Conservation (phyloP, 2,113 vertebrate genomes). For the Mesitornis unicolor region DNA sequence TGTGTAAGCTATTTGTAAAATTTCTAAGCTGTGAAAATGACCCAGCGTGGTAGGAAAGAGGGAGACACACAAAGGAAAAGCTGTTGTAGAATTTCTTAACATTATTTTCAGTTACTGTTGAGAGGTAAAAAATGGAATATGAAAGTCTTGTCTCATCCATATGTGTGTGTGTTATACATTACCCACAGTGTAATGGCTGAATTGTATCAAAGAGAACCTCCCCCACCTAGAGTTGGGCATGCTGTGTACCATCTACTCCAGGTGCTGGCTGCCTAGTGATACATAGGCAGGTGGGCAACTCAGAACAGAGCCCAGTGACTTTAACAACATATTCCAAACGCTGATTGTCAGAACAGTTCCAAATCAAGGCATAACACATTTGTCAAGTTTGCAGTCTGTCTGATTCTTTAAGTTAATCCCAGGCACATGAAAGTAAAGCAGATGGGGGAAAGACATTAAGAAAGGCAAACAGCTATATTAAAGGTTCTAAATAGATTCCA, state of each 20-base stretch:
- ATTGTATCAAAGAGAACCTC: conserved; percentile 1
- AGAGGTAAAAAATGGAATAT: neutral
- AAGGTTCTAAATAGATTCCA: conserved; percentile 54
- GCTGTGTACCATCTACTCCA: neutral
- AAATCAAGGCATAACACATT: conserved; percentile 62
- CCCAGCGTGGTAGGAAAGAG: conserved; percentile 18
- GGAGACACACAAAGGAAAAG: neutral
- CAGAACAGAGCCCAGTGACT: conserved; percentile 1
- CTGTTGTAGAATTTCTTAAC: neutral
- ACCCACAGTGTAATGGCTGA: neutral
- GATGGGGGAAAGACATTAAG: conserved; percentile 69
- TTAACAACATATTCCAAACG: neutral
- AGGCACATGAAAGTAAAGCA: conserved; percentile 71
- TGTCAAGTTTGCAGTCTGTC: conserved; percentile 71
- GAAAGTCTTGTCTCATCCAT: neutral
- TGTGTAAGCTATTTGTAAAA: conserved; percentile 56
- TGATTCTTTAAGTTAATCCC: conserved; percentile 76
- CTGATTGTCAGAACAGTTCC: conserved; percentile 42
- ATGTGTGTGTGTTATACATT: neutral
- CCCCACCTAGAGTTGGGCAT: neutral
- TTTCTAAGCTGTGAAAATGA: conserved; percentile 50
- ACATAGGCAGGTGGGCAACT: conserved; percentile 8
- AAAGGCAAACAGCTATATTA: conserved; percentile 34
- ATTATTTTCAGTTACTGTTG: neutral
- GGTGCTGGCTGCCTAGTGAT: neutral